Conservation (phyloP, 2,888 invertebrate genomes). For the Tenthredo scrophulariae region DNA sequence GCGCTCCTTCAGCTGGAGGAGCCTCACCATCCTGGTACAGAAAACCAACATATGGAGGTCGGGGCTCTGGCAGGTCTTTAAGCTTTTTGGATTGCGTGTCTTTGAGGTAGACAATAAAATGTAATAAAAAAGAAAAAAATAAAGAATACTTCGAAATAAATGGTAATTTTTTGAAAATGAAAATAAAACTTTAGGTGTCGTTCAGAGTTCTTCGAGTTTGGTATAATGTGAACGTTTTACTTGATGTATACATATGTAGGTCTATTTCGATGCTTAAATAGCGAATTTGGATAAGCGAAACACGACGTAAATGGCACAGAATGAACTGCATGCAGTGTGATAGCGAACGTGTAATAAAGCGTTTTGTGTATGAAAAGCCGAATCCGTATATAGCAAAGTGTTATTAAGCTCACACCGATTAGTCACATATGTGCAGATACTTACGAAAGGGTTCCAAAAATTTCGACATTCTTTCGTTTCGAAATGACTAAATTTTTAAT, state of each 20-base stretch:
- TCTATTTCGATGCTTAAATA: background rate
- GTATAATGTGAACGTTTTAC: background rate
- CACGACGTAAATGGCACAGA: background rate
- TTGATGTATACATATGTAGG: background rate
- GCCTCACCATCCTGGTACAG: constrained; percentile 24
- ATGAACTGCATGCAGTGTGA: constrained; percentile 22
- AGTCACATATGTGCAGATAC: background rate
- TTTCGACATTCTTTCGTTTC: background rate
- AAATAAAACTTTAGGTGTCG: background rate
- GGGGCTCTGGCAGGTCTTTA: background rate
- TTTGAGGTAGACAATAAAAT: background rate
- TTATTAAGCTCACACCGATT: constrained; percentile 30
- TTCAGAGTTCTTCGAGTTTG: background rate
- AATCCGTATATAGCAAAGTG: constrained; percentile 20
- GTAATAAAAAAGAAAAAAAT: background rate
- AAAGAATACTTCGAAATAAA: background rate
- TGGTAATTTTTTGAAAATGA: background rate
- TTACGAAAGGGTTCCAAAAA: constrained; percentile 14
- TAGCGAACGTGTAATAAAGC: constrained; percentile 46
- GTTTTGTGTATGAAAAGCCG: background rate
- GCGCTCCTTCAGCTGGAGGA: constrained; percentile 66
- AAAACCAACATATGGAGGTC: background rate
- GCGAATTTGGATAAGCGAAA: background rate
- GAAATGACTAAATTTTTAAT: background rate
- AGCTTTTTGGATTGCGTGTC: background rate